Percentiles rank a stretch among this genome's conserved stretches.
These are phyloP conservation scores for Xiphophorus couchianus DNA, from an alignment of 2,113 vertebrate genomes.

Conservation along the genomic window DNA sequence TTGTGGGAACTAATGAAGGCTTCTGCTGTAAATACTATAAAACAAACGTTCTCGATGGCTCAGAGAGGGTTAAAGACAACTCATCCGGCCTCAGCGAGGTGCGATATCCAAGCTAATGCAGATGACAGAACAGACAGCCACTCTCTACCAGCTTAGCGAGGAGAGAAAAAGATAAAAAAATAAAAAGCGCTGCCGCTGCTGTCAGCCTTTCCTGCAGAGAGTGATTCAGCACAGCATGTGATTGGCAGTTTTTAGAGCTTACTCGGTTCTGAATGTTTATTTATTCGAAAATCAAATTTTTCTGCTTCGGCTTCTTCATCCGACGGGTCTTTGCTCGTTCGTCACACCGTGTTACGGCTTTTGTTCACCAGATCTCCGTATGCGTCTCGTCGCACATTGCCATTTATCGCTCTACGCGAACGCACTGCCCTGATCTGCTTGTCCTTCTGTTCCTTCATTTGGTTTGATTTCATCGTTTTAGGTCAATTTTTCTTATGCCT, in stretches of 20 bases:
- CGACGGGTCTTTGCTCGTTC: slow-evolving; percentile 24
- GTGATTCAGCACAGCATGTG: slow-evolving; percentile 52
- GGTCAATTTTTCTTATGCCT: slow-evolving; percentile 40
- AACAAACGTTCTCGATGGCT: slow-evolving; percentile 41
- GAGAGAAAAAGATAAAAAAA: slow-evolving; percentile 16
- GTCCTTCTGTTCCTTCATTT: slow-evolving; percentile 53
- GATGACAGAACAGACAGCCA: slow-evolving; percentile 43
- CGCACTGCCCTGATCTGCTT: slow-evolving; percentile 30
- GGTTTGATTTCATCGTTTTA: slow-evolving; percentile 1
- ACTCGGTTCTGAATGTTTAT: slow-evolving; percentile 45
- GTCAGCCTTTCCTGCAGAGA: slow-evolving; percentile 37
- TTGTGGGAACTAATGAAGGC: slow-evolving; percentile 31
- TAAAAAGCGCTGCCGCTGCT: slow-evolving; percentile 26
- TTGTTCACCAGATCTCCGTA: slow-evolving; percentile 37
- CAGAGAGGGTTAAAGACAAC: slow-evolving; percentile 44
- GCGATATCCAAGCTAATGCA: slow-evolving; percentile 40
- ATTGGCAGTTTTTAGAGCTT: slow-evolving; percentile 51
- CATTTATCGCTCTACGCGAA: slow-evolving; percentile 23
- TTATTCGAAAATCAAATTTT: slow-evolving; percentile 12
- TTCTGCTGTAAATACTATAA: slow-evolving; percentile 55
- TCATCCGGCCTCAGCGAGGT: slow-evolving; percentile 34
- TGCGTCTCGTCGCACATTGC: slow-evolving; percentile 44
- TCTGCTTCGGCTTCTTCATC: slow-evolving; percentile 23
- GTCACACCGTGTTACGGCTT: slow-evolving; percentile 21
- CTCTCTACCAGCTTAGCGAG: slow-evolving; percentile 46